Evolutionary conservation across 1,140 invertebrate species (phyloP).

Genomic region (Trachymyrmex cornetzi): DNA sequence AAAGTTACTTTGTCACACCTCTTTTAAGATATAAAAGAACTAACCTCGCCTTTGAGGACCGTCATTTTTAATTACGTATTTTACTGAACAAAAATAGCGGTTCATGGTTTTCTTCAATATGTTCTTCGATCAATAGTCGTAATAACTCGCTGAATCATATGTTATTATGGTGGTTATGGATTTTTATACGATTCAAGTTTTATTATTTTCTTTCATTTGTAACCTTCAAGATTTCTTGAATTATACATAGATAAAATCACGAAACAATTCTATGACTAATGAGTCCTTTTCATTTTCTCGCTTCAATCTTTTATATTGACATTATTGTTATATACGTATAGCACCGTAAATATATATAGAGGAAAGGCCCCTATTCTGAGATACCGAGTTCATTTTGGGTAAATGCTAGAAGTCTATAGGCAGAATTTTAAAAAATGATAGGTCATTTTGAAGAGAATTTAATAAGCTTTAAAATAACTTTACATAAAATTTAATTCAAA

Average conservation of each 20-base stretch:
- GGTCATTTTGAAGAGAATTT: no score
- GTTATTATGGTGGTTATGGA: not conserved
- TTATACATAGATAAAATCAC: not conserved
- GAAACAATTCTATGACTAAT: constrained; percentile 8
- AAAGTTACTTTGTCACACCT: constrained; percentile 36
- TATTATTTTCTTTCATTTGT: not conserved
- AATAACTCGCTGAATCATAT: not conserved
- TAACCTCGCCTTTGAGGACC: not conserved
- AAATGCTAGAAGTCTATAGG: no score
- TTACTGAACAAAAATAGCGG: constrained; percentile 6
- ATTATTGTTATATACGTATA: constrained; percentile 34
- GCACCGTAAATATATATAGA: not conserved
- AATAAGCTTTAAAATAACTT: no score
- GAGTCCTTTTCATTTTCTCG: not conserved
- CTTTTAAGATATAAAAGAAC: constrained; percentile 25
- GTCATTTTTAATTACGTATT: constrained; percentile 45
- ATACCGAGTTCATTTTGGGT: no score
- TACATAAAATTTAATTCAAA: no score
- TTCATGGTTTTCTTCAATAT: constrained; percentile 27
- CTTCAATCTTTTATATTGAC: constrained; percentile 28
- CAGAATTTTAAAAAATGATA: no score
- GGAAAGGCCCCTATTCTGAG: no score
- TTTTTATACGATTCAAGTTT: constrained; percentile 1
- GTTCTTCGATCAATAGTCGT: not conserved
- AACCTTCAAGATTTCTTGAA: not conserved